Evolutionary conservation across 2,113 vertebrate species (phyloP), one percentile per base, ranked within the genome.

Genomic region (Jaculus jaculus): DNA sequence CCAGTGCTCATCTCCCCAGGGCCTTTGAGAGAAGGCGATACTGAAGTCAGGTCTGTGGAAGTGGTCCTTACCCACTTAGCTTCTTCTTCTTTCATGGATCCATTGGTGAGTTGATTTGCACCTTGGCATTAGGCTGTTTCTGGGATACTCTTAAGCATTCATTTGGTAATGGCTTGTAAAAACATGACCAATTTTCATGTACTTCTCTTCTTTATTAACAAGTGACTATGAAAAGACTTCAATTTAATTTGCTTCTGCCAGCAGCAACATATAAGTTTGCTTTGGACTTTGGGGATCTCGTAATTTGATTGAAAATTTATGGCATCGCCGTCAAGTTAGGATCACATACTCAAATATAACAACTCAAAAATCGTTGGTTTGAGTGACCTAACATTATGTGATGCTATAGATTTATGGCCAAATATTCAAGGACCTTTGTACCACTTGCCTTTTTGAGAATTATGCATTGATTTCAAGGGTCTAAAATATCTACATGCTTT

Each of bases 301-400:
- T 89, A 63, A 89, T 90, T 89, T 91, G 68, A 84, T 74, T 79
- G 87, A 58, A 87, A 81, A 87, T 78, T 69, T 84, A 79, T 37
- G 23, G 12, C 66, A 47, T 20, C 23, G 4, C 75, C 34, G 37
- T 39, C 21, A 34, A 60, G 5, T 61, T 77, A 78, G 66, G 68
- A 47, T 72, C 74, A 51, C 60, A 32, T 60, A 37, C 60, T 60
- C 21, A 74, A 47, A 77, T 73, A n/a, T 24, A 37, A 79, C 63
- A 47, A 37, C 61, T 58, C 34, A 73, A 78, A 65, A 39, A 30
- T 20, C 66, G 32, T 80, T 73, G 65, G 30, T 66, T 69, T 87
- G 66, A 9, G 34, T 71, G 84, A 72, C 65, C 71, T 77, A 58
- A 23, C 32, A 60, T 77, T 69, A 4, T 83, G 30, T 60, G 83